Conservation (phyloP, 2,113 vertebrate species). For the Scatophagus argus region DNA sequence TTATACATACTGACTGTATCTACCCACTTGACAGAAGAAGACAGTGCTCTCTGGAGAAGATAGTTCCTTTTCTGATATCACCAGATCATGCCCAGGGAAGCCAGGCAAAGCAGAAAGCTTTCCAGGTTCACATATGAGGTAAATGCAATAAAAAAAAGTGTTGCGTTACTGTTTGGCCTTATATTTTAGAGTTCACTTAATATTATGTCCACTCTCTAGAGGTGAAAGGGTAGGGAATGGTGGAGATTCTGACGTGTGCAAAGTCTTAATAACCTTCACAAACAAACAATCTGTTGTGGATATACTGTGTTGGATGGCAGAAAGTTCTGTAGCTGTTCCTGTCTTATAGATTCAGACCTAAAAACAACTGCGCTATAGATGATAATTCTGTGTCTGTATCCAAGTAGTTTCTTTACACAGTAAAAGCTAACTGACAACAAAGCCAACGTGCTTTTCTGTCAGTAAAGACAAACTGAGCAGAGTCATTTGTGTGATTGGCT, state of each 20-base stretch:
- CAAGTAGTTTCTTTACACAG: too few species aligned
- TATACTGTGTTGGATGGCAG: not conserved
- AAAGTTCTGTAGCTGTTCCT: too few species aligned
- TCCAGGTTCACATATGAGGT: not conserved
- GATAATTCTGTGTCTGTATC: not conserved
- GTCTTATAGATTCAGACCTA: not conserved
- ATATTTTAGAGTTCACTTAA: not conserved
- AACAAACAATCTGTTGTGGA: not conserved
- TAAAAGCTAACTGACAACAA: too few species aligned
- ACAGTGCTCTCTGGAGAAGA: not conserved
- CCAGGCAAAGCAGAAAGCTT: not conserved
- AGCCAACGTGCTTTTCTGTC: too few species aligned
- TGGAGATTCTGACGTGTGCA: not conserved
- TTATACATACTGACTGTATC: constrained; percentile 14
- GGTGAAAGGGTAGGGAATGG: not conserved
- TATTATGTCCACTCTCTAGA: not conserved
- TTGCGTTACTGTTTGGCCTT: not conserved
- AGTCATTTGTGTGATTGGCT: not conserved
- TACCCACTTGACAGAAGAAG: constrained; percentile 10
- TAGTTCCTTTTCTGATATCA: not conserved
- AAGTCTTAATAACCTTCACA: not conserved
- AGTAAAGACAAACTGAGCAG: not conserved
- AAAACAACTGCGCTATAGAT: not conserved
- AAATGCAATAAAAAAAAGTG: constrained; percentile 11
- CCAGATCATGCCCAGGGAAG: too few species aligned